A percentile compares a stretch with the other conserved stretches of the same genome.
phyloP scores from a whole-genome alignment of 2,113 vertebrate genomes.

The Forbesichthys papilliferus region DNA sequence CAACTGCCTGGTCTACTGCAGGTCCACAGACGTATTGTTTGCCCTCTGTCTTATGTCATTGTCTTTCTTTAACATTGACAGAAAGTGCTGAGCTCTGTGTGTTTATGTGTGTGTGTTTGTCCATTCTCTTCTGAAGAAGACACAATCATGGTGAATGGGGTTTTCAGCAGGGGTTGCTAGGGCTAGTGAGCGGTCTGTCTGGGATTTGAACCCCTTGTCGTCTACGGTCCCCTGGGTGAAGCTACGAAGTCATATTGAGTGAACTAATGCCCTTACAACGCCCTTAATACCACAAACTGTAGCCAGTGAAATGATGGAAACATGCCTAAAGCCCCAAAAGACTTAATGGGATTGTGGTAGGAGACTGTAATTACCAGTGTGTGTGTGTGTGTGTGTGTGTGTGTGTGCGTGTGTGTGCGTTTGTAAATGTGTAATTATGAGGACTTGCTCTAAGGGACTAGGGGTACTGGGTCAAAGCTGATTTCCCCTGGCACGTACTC shows the following conservation, averaged over 20 bases:
- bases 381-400: constrained; percentile 26
- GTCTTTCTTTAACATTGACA: no score
- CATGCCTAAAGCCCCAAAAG: constrained; percentile 64
- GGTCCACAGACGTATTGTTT: no score
- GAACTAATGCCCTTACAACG: constrained; percentile 50
- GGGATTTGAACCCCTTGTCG: constrained; percentile 50
- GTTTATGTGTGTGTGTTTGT: constrained; percentile 10
- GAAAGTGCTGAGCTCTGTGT: constrained; percentile 5
- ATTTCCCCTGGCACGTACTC: constrained; percentile 65
- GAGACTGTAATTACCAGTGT: constrained; percentile 65
- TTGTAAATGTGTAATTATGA: constrained; percentile 70
- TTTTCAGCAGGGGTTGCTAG: constrained; percentile 9
- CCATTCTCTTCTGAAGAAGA: constrained; percentile 25
- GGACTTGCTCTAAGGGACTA: constrained; percentile 55
- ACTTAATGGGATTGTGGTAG: constrained; percentile 65
- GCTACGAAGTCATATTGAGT: constrained; percentile 36
- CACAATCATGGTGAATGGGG: constrained; percentile 49
- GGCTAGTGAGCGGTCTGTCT: neutral
- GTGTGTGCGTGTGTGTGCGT: constrained; percentile 8
- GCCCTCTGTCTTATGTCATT: no score
- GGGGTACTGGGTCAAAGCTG: constrained; percentile 55
- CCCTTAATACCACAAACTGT: constrained; percentile 54
- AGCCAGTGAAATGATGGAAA: constrained; percentile 68
- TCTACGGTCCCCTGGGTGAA: constrained; percentile 32
- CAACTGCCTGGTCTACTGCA: no score